Evolutionary conservation across 1,140 invertebrate genomes (phyloP).

Genomic region (Lasioglossum albipes): DNA sequence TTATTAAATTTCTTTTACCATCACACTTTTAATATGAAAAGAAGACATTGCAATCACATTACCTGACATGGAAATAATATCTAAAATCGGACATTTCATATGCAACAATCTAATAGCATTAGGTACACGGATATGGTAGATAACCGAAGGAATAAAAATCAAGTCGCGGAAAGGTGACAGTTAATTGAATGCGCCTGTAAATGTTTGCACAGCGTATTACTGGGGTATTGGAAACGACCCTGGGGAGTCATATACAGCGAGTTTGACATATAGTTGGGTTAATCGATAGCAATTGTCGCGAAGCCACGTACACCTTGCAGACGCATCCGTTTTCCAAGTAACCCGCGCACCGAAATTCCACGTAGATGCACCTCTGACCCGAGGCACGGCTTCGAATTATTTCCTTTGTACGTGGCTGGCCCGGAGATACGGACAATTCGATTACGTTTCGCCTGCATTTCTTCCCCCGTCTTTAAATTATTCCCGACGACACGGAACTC

Average conservation of each 20-base stretch:
- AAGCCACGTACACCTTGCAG: constrained; percentile 21
- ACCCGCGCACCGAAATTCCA: background rate
- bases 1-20: too few relatives aligned
- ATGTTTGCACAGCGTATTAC: background rate
- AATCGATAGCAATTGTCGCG: constrained; percentile 30
- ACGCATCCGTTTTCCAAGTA: constrained; percentile 24
- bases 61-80: too few relatives aligned
- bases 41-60: too few relatives aligned
- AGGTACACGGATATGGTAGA: too few relatives aligned
- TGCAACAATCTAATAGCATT: too few relatives aligned
- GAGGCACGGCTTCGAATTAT: constrained; percentile 4
- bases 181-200: constrained; percentile 25
- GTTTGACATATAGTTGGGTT: constrained; percentile 36
- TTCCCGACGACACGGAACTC: background rate
- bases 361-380: background rate
- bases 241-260: constrained; percentile 11
- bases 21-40: too few relatives aligned
- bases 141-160: background rate
- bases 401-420: constrained; percentile 5
- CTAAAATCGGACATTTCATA: too few relatives aligned
- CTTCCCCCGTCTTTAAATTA: background rate
- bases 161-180: constrained; percentile 10
- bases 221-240: background rate
- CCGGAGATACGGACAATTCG: background rate
- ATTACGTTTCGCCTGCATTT: background rate